Evolutionary conservation across 2,797 vertebrate genomes (phyloP).

Genomic region (Petrocephalus sullivani): DNA sequence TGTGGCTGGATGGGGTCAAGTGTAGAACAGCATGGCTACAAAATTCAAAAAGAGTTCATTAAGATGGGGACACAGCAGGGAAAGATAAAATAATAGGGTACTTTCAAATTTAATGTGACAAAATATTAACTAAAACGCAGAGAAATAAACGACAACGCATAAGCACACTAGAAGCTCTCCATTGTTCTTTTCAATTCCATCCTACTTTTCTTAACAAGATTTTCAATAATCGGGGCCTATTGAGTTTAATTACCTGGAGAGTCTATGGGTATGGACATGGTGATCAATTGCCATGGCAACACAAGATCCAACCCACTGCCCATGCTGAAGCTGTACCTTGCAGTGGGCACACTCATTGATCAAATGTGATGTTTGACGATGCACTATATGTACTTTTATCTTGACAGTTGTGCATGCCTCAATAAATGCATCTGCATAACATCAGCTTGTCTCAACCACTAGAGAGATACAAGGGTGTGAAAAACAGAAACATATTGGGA

Average conservation of each 20-base stretch:
- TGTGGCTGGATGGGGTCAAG: not conserved
- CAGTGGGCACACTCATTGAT: not conserved
- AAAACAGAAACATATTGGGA: not conserved
- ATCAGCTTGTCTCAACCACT: not conserved
- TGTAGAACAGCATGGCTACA: not conserved
- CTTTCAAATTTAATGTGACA: not conserved
- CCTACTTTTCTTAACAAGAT: not conserved
- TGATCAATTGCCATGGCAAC: not conserved
- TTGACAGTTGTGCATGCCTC: not conserved
- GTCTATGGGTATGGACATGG: not conserved
- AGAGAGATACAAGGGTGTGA: not conserved
- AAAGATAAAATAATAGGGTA: not conserved
- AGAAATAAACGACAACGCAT: not conserved
- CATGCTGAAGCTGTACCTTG: not conserved
- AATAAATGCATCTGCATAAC: not conserved
- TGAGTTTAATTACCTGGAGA: not conserved
- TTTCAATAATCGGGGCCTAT: not conserved
- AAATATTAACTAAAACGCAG: not conserved
- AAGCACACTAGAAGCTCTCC: not conserved
- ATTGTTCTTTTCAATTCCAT: not conserved
- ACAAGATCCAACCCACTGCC: not conserved
- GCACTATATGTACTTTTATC: not conserved
- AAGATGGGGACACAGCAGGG: not conserved
- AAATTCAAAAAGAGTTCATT: not conserved
- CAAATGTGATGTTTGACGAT: not conserved